Evolutionary conservation across 2,797 vertebrate genomes (phyloP).

Genomic region (Rhinichthys osculus): DNA sequence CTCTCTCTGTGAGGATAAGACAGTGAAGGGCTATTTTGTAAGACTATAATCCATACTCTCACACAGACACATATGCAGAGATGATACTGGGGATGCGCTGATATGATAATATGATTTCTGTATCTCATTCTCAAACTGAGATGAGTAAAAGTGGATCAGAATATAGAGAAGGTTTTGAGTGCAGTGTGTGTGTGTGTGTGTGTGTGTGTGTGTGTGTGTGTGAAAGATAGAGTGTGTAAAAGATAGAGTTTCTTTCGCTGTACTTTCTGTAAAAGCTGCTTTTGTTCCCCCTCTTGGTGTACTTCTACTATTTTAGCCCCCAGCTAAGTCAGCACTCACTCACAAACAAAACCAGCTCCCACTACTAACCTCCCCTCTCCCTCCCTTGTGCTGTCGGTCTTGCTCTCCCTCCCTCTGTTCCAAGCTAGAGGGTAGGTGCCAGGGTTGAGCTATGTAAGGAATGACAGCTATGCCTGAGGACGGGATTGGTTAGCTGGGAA

Average conservation of each 20-base stretch:
- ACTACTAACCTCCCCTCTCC: slow-evolving; percentile 13
- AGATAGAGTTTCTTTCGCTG: neutral
- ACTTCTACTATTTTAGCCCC: slow-evolving; percentile 51
- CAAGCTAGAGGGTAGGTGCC: slow-evolving; percentile 45
- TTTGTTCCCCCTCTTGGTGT: slow-evolving; percentile 46
- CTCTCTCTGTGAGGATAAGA: slow-evolving; percentile 41
- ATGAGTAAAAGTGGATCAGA: slow-evolving; percentile 20
- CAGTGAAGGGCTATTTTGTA: slow-evolving; percentile 37
- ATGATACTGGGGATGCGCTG: slow-evolving; percentile 12
- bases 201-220: neutral
- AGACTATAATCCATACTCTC: slow-evolving; percentile 32
- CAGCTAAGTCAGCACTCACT: slow-evolving; percentile 60
- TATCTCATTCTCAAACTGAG: slow-evolving; percentile 17
- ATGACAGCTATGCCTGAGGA: slow-evolving; percentile 51
- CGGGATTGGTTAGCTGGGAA: slow-evolving; percentile 47
- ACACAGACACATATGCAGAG: slow-evolving; percentile 27
- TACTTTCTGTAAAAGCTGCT: slow-evolving; percentile 42
- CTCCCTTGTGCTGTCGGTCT: slow-evolving; percentile 19
- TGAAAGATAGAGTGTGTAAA: neutral
- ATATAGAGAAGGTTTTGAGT: slow-evolving; percentile 6
- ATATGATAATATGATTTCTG: slow-evolving; percentile 24
- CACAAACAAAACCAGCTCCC: slow-evolving; percentile 31
- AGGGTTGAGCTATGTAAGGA: slow-evolving; percentile 48
- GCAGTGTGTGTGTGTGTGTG: neutral
- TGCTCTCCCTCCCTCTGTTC: slow-evolving; percentile 25